Evolutionary conservation across 1,140 invertebrate genomes (phyloP), one percentile per base, ranked within the genome.

Genomic region (Hormaphis cornu): DNA sequence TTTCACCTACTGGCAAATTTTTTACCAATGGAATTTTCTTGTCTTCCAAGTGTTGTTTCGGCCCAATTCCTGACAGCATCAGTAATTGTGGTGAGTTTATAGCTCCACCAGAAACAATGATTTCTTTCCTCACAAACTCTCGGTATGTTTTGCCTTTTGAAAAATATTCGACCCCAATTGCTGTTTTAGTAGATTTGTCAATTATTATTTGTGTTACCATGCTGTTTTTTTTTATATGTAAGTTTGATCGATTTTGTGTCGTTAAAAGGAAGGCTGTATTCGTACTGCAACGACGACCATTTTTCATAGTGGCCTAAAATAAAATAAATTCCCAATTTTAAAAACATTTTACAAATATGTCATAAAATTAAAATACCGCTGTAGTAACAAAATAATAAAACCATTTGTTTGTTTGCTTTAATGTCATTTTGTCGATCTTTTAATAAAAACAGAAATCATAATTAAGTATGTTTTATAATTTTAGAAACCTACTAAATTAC

Each of bases 31-130:
- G 79, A 24, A 92, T 86, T 0, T 84, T 84, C 0, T 90, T 76
- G 28, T 85, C 82, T 58, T 84, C 76, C 1, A 95, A 78, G 72
- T 90, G 84, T 22, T 84, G 77, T 70, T 75, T 81, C 0, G 88
- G 88, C 1, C 89, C 89, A 20, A 91, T 82, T 7, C 89, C 89
- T 1, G 87, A 89, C 1, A 89, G 74, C 83, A 90, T 85, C 0
- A 91, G 76, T 3, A 91, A 71, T 72, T 88, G 84, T 3, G 87
- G 84, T 0, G 85, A 82, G 72, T 88, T 86, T 7, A 89, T 82
- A 1, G 83, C 79, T 3, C 88, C 88, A 0, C 83, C 85, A 0
- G 84, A 86, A 6, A 89, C 30, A 30, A 89, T 81, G 0, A 89
- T 81, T 78, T 90, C 87, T 71, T 86, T 87, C 2, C 76, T 77